Percentiles rank a stretch among this genome's conserved stretches.
phyloP scores from a whole-genome alignment of 2,888 invertebrate genomes.

The Drosophila ustulata region DNA sequence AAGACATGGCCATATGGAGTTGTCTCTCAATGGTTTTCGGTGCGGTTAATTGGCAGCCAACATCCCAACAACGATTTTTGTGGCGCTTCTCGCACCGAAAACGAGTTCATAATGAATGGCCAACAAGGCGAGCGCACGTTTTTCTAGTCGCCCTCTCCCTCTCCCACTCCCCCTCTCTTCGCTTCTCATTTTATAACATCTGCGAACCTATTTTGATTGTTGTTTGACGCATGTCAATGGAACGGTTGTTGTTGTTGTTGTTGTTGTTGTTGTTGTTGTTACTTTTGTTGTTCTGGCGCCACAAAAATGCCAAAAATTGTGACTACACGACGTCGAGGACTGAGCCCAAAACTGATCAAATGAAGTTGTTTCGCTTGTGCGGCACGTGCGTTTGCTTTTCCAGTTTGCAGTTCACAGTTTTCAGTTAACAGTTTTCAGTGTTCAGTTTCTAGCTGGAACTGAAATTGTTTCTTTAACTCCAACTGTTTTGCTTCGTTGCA shows the following conservation, averaged over 20 bases:
- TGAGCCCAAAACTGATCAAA: constrained; percentile 61
- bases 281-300: constrained; percentile 59
- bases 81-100: constrained; percentile 69
- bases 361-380: constrained; percentile 77
- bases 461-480: constrained; percentile 36
- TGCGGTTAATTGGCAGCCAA: constrained; percentile 72
- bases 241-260: constrained; percentile 49
- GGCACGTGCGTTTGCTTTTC: constrained; percentile 78
- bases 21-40: constrained; percentile 43
- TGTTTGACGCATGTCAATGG: constrained; percentile 79
- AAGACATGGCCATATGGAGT: constrained; percentile 54
- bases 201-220: constrained; percentile 73
- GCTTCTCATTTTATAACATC: constrained; percentile 19
- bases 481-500: constrained; percentile 27
- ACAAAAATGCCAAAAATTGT: constrained; percentile 79
- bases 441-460: constrained; percentile 8
- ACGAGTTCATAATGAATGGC: constrained; percentile 80
- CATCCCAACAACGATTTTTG: constrained; percentile 71
- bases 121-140: constrained; percentile 75
- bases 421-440: constrained; percentile 15
- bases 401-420: constrained; percentile 44
- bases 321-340: constrained; percentile 62
- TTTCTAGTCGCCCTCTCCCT: constrained; percentile 46
- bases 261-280: constrained; percentile 26
- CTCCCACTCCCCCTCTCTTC: neutral